Conservation (phyloP, 2,113 vertebrate species). For the Anarhynchus alexandrinus region DNA sequence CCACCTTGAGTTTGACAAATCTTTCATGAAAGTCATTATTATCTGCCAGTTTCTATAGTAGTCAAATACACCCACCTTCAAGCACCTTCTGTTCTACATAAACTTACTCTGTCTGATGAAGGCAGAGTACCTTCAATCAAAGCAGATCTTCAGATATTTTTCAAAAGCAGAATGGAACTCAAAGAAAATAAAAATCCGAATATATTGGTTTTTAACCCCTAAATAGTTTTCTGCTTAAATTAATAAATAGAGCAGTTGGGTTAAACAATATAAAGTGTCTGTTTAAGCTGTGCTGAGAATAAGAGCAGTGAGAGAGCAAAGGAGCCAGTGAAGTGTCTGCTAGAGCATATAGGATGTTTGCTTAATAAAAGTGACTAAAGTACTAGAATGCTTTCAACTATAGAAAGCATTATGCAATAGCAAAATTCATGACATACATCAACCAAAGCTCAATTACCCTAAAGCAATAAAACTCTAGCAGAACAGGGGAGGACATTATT, state of each 20-base stretch:
- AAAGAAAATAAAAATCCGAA: not conserved
- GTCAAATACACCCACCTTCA: not conserved
- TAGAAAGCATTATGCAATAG: not conserved
- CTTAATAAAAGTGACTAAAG: not conserved
- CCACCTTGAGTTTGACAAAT: not conserved
- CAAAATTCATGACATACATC: rapidly evolving
- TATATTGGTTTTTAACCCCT: not conserved
- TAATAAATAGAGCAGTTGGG: not conserved
- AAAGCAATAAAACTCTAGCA: not conserved
- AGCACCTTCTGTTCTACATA: not conserved
- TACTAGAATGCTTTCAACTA: not conserved
- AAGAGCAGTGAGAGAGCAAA: not conserved
- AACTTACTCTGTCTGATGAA: not conserved
- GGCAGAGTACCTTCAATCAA: not conserved
- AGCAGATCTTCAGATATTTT: not conserved
- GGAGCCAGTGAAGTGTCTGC: not conserved
- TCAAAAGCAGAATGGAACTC: not conserved
- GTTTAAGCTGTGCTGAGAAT: not conserved
- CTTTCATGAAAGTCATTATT: not conserved
- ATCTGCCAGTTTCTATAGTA: not conserved
- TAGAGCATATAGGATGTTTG: not conserved
- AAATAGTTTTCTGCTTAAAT: not conserved
- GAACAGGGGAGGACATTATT: not conserved
- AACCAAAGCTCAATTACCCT: not conserved
- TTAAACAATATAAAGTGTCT: not conserved